Evolutionary conservation across 1,140 invertebrate species (phyloP).

Genomic region (Radopholus similis): DNA sequence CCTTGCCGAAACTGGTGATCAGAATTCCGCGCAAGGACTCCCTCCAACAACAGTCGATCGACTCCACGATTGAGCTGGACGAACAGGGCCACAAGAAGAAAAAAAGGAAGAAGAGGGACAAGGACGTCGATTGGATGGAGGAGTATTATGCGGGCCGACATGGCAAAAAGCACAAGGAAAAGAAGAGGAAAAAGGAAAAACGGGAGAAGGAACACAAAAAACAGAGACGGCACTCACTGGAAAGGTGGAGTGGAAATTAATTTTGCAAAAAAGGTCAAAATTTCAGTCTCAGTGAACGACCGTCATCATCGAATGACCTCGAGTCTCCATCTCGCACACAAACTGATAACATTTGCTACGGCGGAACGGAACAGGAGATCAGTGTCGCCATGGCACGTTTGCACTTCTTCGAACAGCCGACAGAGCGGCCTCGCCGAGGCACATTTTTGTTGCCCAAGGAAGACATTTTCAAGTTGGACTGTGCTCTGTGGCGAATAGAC

Average conservation of each 20-base stretch:
- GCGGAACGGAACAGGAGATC: no score
- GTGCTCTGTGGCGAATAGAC: slow-evolving; percentile 37
- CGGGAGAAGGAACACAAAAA: slow-evolving; percentile 16
- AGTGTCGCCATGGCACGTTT: slow-evolving; percentile 2
- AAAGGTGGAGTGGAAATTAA: no score
- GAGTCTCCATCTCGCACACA: neutral
- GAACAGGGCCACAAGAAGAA: slow-evolving; percentile 14
- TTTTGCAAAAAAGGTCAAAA: no score
- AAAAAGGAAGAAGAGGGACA: slow-evolving; percentile 20
- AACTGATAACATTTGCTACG: no score
- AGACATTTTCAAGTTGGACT: slow-evolving; percentile 31
- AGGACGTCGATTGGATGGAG: slow-evolving; percentile 20
- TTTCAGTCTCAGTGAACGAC: neutral
- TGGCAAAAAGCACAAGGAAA: neutral
- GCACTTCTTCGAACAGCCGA: slow-evolving; percentile 17
- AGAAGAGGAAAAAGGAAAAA: slow-evolving; percentile 23
- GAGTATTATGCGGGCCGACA: neutral
- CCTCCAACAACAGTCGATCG: neutral
- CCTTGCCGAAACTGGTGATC: slow-evolving; percentile 27
- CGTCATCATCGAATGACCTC: neutral
- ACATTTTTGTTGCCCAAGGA: slow-evolving; percentile 37
- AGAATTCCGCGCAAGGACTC: slow-evolving; percentile 10
- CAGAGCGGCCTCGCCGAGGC: slow-evolving; percentile 20
- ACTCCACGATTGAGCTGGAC: neutral
- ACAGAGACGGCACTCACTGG: slow-evolving; percentile 9